Conservation (phyloP, 2,888 invertebrate species). For the Drosophila yooni region DNA sequence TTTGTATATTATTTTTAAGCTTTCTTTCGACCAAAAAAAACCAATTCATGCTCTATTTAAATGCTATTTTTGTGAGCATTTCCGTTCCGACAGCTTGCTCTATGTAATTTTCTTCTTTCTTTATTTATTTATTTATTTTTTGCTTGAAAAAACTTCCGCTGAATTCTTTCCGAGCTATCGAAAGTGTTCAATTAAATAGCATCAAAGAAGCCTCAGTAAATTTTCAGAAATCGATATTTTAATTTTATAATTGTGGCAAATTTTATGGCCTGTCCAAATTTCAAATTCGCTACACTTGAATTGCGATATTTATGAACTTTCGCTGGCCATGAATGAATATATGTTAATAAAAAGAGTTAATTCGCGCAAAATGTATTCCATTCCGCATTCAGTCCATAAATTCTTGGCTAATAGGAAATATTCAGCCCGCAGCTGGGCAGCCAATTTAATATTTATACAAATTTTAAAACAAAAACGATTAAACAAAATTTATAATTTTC, state of each 20-base stretch:
- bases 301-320: constrained; percentile 17
- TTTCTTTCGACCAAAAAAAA: constrained; percentile 9
- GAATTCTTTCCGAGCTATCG: not conserved
- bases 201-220: constrained; percentile 1
- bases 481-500: constrained; percentile 49
- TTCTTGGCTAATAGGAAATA: constrained; percentile 33
- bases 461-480: constrained; percentile 39
- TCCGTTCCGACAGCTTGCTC: constrained; percentile 22
- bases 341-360: constrained; percentile 15
- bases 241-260: not conserved
- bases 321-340: not conserved
- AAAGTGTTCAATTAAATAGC: constrained; percentile 6
- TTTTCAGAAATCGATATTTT: not conserved
- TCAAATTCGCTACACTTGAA: not conserved
- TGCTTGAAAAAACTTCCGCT: constrained; percentile 18
- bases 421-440: constrained; percentile 41
- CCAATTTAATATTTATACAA: constrained; percentile 69
- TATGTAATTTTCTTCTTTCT: not conserved
- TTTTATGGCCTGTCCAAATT: not conserved
- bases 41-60: constrained; percentile 54
- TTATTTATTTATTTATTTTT: not conserved
- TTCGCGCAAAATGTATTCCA: constrained; percentile 2
- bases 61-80: constrained; percentile 43
- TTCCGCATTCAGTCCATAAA: constrained; percentile 15
- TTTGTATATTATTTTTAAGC: constrained; percentile 3